phyloP scores from a whole-genome alignment of 2,888 invertebrate genomes.

The Ctenicera cuprea region DNA sequence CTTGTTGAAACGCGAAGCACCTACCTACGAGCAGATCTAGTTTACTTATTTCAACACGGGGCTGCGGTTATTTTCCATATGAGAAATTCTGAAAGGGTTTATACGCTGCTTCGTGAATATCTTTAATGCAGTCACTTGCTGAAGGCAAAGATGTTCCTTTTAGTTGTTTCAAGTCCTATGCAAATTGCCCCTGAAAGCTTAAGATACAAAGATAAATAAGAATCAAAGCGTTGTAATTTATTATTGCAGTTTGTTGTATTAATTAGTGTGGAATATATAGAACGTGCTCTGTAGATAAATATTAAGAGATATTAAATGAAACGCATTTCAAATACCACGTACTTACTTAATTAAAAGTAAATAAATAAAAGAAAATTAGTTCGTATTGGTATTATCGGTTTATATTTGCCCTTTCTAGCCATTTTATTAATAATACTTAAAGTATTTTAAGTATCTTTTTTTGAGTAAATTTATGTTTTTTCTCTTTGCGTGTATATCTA shows the following conservation, averaged over 20 bases:
- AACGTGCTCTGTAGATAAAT: background rate
- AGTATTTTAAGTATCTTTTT: too few species aligned
- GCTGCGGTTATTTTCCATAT: conserved; percentile 59
- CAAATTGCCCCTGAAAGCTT: background rate
- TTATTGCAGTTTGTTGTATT: background rate
- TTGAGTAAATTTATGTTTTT: too few species aligned
- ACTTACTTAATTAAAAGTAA: background rate
- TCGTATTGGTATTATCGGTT: background rate
- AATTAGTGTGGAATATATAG: background rate
- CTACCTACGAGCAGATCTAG: conserved; percentile 42
- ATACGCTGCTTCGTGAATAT: conserved; percentile 52
- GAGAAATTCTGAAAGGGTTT: conserved; percentile 59
- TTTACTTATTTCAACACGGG: conserved; percentile 58
- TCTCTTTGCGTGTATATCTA: too few species aligned
- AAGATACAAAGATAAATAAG: background rate
- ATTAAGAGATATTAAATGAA: background rate
- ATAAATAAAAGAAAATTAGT: background rate
- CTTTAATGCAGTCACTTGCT: conserved; percentile 22
- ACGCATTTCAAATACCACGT: background rate
- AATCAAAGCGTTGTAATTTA: background rate
- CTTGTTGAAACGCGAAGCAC: conserved; percentile 32
- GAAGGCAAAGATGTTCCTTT: conserved; percentile 8
- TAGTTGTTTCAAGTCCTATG: background rate
- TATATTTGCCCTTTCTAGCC: conserved; percentile 14
- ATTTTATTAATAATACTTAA: too few species aligned